phyloP scores from a whole-genome alignment of 2,113 vertebrate genomes.

The Phrynosoma blainvillii region DNA sequence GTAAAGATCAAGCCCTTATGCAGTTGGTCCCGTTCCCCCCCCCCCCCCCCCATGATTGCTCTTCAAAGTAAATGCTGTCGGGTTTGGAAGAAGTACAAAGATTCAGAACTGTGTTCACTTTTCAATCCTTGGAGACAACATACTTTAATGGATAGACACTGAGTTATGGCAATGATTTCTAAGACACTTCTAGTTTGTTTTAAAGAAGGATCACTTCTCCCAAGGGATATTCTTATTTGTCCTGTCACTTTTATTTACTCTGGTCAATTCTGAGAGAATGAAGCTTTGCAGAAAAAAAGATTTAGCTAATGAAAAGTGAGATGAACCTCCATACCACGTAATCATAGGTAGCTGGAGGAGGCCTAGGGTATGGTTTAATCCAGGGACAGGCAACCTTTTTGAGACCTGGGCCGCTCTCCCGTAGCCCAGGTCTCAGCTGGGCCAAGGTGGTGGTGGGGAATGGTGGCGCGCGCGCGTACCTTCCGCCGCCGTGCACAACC shows the following conservation, averaged over 20 bases:
- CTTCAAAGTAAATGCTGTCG: constrained; percentile 59
- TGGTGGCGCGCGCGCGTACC: too few species aligned
- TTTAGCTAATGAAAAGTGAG: background rate
- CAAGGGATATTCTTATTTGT: background rate
- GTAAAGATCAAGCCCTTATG: constrained; percentile 59
- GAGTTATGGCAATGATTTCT: background rate
- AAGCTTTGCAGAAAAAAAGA: background rate
- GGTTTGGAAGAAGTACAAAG: constrained; percentile 44
- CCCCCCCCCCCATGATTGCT: constrained; percentile 64
- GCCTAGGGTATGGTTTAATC: too few species aligned
- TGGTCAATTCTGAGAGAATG: background rate
- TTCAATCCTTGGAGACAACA: too few species aligned
- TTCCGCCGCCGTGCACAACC: too few species aligned
- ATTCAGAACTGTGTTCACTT: constrained; percentile 35
- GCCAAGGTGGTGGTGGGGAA: too few species aligned
- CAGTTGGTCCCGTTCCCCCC: too few species aligned
- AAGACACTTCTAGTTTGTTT: background rate
- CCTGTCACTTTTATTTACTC: background rate
- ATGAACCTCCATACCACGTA: background rate
- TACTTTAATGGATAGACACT: background rate
- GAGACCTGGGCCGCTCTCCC: too few species aligned
- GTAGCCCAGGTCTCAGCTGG: too few species aligned
- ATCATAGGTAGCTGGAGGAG: background rate
- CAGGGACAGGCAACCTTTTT: too few species aligned
- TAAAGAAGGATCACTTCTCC: background rate